A percentile compares a stretch with the other conserved stretches of the same genome.
Evolutionary conservation across 2,113 vertebrate genomes (phyloP).

Genomic region (Caranx ignobilis): DNA sequence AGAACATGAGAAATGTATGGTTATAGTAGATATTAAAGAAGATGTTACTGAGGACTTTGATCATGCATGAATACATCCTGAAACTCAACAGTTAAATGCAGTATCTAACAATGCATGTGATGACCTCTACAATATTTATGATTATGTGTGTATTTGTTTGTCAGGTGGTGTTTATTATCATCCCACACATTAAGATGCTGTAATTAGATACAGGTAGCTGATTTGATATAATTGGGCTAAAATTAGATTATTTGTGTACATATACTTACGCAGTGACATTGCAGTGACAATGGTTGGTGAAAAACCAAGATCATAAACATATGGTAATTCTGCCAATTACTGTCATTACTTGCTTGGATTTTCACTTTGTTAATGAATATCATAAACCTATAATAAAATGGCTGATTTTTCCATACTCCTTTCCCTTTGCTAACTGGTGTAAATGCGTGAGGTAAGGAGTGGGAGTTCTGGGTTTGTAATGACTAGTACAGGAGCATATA

Average conservation of each 20-base stretch:
- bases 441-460: slow-evolving; percentile 5
- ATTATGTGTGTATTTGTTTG: neutral
- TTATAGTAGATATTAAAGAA: neutral
- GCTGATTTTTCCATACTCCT: no score
- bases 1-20: neutral
- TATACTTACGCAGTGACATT: neutral
- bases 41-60: neutral
- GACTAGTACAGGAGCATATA: neutral
- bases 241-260: neutral
- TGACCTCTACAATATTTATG: neutral
- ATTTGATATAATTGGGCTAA: neutral
- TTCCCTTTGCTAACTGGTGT: neutral
- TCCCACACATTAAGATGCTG: neutral
- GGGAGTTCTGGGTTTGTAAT: neutral
- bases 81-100: neutral
- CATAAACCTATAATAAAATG: no score
- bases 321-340: neutral
- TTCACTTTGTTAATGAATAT: no score
- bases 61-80: neutral
- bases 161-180: neutral
- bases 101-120: neutral
- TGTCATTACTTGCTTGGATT: neutral
- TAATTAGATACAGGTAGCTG: slow-evolving; percentile 9
- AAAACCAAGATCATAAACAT: neutral
- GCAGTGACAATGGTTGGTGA: neutral